Percentiles rank a stretch among this genome's conserved stretches.
These are phyloP conservation scores for Notospermus geniculatus DNA, from an alignment of 1,140 invertebrate genomes.

Conservation along the genomic window DNA sequence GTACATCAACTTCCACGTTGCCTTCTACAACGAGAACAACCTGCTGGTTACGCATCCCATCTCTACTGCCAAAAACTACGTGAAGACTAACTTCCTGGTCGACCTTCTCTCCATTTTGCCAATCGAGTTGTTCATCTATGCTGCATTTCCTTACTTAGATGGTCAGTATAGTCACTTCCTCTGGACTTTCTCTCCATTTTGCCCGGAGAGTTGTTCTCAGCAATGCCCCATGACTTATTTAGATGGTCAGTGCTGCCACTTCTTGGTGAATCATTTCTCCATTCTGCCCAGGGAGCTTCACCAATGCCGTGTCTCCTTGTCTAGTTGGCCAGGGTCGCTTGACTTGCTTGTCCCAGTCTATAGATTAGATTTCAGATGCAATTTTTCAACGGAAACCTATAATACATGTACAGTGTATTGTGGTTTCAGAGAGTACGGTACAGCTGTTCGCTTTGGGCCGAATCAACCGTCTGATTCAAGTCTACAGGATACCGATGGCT, in stretches of 20 bases:
- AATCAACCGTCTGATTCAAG: constrained; percentile 16
- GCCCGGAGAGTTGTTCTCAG: background rate
- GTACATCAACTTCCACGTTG: constrained; percentile 18
- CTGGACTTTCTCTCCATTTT: too few species aligned
- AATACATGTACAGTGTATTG: too few species aligned
- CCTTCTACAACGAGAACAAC: constrained; percentile 19
- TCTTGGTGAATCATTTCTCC: too few species aligned
- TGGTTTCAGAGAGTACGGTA: background rate
- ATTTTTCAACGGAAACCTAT: too few species aligned
- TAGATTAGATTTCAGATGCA: too few species aligned
- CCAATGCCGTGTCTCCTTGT: too few species aligned
- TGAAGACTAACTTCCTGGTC: constrained; percentile 10
- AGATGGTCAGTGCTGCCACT: too few species aligned
- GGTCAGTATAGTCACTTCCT: background rate
- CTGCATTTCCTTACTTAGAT: background rate
- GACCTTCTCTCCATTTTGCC: constrained; percentile 12
- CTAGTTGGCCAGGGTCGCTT: too few species aligned
- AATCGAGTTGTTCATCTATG: constrained; percentile 9
- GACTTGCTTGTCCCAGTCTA: too few species aligned
- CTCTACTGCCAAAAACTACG: constrained; percentile 12
- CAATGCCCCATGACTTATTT: too few species aligned
- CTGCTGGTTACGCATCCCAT: constrained; percentile 16
- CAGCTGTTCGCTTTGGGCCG: constrained; percentile 10
- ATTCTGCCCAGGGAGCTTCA: too few species aligned
- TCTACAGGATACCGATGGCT: constrained; percentile 9